phyloP scores from a whole-genome alignment of 1,140 invertebrate species.

The Papilio helenus region DNA sequence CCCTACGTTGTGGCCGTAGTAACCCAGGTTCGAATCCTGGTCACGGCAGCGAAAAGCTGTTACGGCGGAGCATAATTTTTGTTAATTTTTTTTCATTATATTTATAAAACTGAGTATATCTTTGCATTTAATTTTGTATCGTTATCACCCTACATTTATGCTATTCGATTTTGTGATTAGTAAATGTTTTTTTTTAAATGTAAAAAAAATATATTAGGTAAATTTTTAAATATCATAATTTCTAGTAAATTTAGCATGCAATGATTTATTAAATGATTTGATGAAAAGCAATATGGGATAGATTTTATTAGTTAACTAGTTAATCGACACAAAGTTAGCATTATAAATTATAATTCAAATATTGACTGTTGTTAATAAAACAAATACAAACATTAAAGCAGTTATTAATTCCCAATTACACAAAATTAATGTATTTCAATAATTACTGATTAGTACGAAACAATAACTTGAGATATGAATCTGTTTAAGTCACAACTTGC shows the following conservation, averaged over 20 bases:
- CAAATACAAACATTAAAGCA: too few species aligned
- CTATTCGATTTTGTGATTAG: too few species aligned
- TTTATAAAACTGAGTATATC: too few species aligned
- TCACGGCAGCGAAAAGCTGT: constrained; percentile 45
- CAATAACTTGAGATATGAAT: not conserved
- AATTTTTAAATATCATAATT: not conserved
- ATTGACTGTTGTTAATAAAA: too few species aligned
- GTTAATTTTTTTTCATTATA: not conserved
- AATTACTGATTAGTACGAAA: not conserved
- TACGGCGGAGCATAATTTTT: constrained; percentile 40
- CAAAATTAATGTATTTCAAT: too few species aligned
- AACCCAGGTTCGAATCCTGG: constrained; percentile 44
- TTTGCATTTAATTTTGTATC: too few species aligned
- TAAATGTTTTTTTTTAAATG: not conserved
- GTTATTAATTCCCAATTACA: too few species aligned
- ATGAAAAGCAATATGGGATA: not conserved
- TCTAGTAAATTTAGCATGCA: not conserved
- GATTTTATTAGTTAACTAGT: not conserved
- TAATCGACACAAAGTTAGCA: not conserved
- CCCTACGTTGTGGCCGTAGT: constrained; percentile 46
- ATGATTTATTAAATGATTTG: not conserved
- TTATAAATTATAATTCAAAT: not conserved
- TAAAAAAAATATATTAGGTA: not conserved
- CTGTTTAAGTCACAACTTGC: not conserved
- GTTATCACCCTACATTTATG: too few species aligned